A percentile compares a stretch with the other conserved stretches of the same genome.
These are phyloP conservation scores for Sesamia inferens DNA, from an alignment of 2,888 invertebrate genomes.

Conservation along the genomic window DNA sequence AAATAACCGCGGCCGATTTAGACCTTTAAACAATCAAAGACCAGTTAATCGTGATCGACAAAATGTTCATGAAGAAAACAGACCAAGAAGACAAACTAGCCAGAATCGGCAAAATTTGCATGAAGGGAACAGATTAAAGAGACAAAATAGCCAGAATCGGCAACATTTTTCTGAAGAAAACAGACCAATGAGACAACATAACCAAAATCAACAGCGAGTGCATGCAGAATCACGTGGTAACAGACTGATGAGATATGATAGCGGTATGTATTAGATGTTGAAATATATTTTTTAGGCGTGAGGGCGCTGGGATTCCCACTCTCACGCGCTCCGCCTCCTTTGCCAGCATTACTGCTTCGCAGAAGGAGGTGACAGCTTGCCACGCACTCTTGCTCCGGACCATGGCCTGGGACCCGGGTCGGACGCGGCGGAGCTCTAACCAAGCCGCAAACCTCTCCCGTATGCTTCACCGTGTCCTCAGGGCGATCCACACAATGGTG, in stretches of 20 bases:
- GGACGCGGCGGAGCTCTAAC: too few species aligned
- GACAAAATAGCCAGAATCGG: constrained; percentile 7
- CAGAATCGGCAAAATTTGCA: not conserved
- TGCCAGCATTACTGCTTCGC: too few species aligned
- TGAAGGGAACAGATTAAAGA: not conserved
- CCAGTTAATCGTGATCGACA: constrained; percentile 2
- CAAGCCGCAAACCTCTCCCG: too few species aligned
- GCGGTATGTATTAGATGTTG: constrained; percentile 22
- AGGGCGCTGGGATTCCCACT: too few species aligned
- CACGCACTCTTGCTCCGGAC: too few species aligned
- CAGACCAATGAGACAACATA: not conserved
- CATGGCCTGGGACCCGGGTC: too few species aligned
- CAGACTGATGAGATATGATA: constrained; percentile 9
- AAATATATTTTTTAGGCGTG: too few species aligned
- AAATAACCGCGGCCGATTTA: not conserved
- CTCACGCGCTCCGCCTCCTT: too few species aligned
- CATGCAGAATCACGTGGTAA: not conserved
- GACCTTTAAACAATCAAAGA: not conserved
- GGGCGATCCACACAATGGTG: too few species aligned
- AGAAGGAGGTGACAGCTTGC: too few species aligned
- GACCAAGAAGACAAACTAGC: not conserved
- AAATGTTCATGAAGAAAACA: constrained; percentile 16
- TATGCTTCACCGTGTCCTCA: too few species aligned
- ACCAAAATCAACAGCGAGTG: not conserved
- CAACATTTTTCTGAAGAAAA: not conserved